Percentiles rank a stretch among this genome's conserved stretches.
Evolutionary conservation across 2,797 vertebrate genomes (phyloP).

Genomic region (Sebastolobus alascanus): DNA sequence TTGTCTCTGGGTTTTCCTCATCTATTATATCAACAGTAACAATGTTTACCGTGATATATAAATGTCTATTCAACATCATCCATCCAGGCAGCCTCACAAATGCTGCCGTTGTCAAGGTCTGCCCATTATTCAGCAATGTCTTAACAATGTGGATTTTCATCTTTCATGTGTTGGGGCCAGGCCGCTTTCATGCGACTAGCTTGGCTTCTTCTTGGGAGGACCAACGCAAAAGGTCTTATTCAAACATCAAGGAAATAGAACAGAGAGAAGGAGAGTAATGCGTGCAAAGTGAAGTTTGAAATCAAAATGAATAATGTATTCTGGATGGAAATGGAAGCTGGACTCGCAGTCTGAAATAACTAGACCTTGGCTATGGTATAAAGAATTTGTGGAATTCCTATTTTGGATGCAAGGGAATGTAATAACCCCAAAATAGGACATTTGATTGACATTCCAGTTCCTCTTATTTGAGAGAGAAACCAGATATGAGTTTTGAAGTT

Average conservation of each 20-base stretch:
- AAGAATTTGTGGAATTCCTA: slow-evolving; percentile 9
- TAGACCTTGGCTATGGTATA: not conserved
- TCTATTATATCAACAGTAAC: slow-evolving; percentile 55
- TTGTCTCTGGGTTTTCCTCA: slow-evolving; percentile 55
- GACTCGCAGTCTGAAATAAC: not conserved
- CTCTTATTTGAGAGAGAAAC: slow-evolving; percentile 10
- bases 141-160: slow-evolving; percentile 56
- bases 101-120: slow-evolving; percentile 38
- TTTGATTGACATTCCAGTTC: slow-evolving; percentile 45
- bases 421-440: slow-evolving; percentile 32
- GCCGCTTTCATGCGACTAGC: slow-evolving; percentile 5
- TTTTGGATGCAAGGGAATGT: slow-evolving; percentile 32
- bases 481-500: slow-evolving; percentile 12
- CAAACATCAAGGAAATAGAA: slow-evolving; percentile 26
- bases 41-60: slow-evolving; percentile 44
- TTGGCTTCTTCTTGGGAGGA: slow-evolving; percentile 3
- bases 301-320: slow-evolving; percentile 40
- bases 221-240: slow-evolving; percentile 37
- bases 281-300: slow-evolving; percentile 40
- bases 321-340: slow-evolving; percentile 28
- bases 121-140: slow-evolving; percentile 47
- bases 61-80: slow-evolving; percentile 39
- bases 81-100: slow-evolving; percentile 8
- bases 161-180: slow-evolving; percentile 36
- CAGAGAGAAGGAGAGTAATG: slow-evolving; percentile 18